These are phyloP conservation scores for Drosophila nasuta DNA, from an alignment of 1,140 invertebrate species.

Conservation along the genomic window DNA sequence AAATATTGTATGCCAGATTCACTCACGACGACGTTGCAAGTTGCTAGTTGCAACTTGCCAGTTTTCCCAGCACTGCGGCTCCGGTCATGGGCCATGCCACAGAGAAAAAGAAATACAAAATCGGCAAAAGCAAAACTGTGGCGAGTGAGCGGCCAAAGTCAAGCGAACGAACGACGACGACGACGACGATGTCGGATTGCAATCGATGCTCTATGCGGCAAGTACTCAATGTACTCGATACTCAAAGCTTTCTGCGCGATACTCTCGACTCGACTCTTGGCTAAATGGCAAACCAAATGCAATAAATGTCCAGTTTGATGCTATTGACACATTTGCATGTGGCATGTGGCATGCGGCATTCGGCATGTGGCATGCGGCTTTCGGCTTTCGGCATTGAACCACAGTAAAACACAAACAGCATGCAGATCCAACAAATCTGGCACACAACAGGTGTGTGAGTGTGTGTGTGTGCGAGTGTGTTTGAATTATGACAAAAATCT, in stretches of 20 bases:
- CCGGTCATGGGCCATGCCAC: conserved; percentile 60
- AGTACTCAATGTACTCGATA: conserved; percentile 31
- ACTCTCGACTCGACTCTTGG: conserved; percentile 34
- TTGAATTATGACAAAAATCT: conserved; percentile 23
- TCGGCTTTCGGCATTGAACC: conserved; percentile 45
- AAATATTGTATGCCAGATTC: conserved; percentile 80
- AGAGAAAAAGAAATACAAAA: conserved; percentile 4
- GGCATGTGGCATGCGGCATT: conserved; percentile 26
- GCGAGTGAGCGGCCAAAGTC: conserved; percentile 59
- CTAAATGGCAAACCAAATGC: conserved; percentile 63
- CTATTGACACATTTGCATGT: conserved; percentile 80
- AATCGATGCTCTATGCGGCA: conserved; percentile 29
- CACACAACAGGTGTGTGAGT: conserved; percentile 44
- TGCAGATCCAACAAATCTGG: conserved; percentile 29
- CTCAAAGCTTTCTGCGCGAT: conserved; percentile 1
- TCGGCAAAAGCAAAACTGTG: conserved; percentile 6
- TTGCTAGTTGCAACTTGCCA: conserved; percentile 36
- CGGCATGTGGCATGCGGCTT: conserved; percentile 7
- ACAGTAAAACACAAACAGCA: conserved; percentile 10
- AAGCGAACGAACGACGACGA: conserved; percentile 27
- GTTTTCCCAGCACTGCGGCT: conserved; percentile 35
- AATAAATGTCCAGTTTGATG: conserved; percentile 77
- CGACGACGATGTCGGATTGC: conserved; percentile 21
- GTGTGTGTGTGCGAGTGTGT: conserved; percentile 5
- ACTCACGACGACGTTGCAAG: conserved; percentile 59